Evolutionary conservation across 2,113 vertebrate genomes (phyloP).

Genomic region (Salminus brasiliensis): DNA sequence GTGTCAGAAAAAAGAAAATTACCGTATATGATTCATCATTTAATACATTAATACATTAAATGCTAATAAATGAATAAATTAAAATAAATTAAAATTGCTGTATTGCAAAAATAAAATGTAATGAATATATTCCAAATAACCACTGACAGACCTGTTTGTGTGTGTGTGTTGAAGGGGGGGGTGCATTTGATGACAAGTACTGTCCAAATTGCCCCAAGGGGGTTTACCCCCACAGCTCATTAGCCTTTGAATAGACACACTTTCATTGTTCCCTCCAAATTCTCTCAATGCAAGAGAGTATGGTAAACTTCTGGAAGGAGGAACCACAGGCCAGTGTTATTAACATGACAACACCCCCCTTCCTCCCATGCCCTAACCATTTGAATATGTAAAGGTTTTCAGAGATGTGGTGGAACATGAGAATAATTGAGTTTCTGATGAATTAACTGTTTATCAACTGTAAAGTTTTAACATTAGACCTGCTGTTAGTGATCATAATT

Average conservation of each 20-base stretch:
- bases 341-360: neutral
- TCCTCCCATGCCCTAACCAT: neutral
- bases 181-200: constrained; percentile 8
- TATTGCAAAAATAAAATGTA: too few relatives aligned
- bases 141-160: neutral
- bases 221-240: neutral
- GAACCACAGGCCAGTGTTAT: neutral
- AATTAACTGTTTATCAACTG: neutral
- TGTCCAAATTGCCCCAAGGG: neutral
- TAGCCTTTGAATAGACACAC: constrained; percentile 22
- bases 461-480: neutral
- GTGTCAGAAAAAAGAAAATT: too few relatives aligned
- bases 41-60: too few relatives aligned
- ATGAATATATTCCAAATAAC: constrained; percentile 24
- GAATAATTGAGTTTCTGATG: neutral
- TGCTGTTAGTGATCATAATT: neutral
- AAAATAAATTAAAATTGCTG: too few relatives aligned
- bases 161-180: neutral
- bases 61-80: too few relatives aligned
- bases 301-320: constrained; percentile 12
- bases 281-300: neutral
- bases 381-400: too few relatives aligned
- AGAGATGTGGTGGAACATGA: neutral
- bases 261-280: neutral
- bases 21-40: too few relatives aligned